Percentiles rank a stretch among this genome's conserved stretches.
Evolutionary conservation across 2,113 vertebrate genomes (phyloP).

Genomic region (Forbesichthys papilliferus): DNA sequence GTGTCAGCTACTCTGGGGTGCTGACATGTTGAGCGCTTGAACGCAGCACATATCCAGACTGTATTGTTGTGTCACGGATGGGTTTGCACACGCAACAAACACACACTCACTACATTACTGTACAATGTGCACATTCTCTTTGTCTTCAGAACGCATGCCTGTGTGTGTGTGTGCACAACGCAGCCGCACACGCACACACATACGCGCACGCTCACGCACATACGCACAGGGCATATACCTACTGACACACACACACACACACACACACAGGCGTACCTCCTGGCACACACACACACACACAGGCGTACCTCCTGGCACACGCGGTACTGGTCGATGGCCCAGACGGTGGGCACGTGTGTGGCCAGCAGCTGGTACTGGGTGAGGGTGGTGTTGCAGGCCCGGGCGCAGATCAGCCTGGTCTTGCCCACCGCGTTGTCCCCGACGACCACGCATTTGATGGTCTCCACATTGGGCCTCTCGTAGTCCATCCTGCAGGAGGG

Average conservation of each 20-base stretch:
- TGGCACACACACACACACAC: no score
- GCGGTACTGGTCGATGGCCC: slow-evolving; percentile 90
- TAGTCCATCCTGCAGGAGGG: slow-evolving; percentile 79
- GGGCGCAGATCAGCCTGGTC: slow-evolving; percentile 87
- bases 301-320: slow-evolving; percentile 86
- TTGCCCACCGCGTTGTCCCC: slow-evolving; percentile 90
- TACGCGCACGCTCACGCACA: no score
- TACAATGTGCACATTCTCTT: neutral
- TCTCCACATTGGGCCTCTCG: slow-evolving; percentile 91
- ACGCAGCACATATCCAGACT: no score
- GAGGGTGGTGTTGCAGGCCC: slow-evolving; percentile 89
- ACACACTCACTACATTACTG: neutral
- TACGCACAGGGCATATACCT: no score
- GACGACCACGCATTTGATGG: slow-evolving; percentile 91
- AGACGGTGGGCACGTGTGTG: slow-evolving; percentile 88
- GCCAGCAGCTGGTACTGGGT: slow-evolving; percentile 93
- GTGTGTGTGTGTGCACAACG: no score
- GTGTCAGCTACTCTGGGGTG: no score
- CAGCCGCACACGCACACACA: no score
- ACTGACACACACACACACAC: no score
- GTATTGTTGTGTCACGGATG: no score
- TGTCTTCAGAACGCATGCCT: no score
- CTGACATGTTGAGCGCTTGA: no score
- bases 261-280: no score
- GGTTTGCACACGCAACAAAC: neutral